Evolutionary conservation across 2,113 vertebrate species (phyloP), one percentile per base, ranked within the genome.

Genomic region (Catharus bicknelli): DNA sequence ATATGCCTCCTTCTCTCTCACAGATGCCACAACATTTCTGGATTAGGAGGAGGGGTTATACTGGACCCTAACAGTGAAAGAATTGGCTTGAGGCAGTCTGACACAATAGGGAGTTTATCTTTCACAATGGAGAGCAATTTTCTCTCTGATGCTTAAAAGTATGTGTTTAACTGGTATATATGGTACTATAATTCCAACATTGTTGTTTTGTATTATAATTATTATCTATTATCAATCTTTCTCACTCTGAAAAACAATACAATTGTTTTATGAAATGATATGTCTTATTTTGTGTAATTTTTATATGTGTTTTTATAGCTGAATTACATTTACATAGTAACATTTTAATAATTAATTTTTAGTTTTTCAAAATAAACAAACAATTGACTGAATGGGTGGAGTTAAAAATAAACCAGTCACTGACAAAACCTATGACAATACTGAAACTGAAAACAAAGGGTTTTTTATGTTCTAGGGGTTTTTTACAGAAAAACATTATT

Each of bases 11-110:
- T 72, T 63, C 77, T 57, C 67, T 88, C 79, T 62, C 93, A 90
- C 95, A 95, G 76, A 95, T 91, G 93, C 85, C 66, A 9, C 76
- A 88, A 19, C 54, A 79, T 94, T 95, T 95, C 68, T 95, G 91
- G 79, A 95, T 93, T 96, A 95, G 81, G 23, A 93, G 78, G n/a
- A 88, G 67, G 45, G 74, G 66, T 84, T 75, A 40, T 81, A 78
- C 34, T 47, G 80, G 67, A 92, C 74, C 70, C 86, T 91, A 73
- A 62, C 32, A 11, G 63, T 43, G 84, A 84, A 88, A 84, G 29
- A 88, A 90, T 53, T 88, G 58, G 38, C 81, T 77, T 83, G 62
- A 93, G 67, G 84, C 3, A 1, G 68, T 77, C 80, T 77, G 42
- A 79, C 81, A 82, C 66, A 90, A 69, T 13, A 8, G 54, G 42